Percentiles rank a stretch among this genome's conserved stretches.
phyloP scores from a whole-genome alignment of 2,113 vertebrate species.

The Okapia johnstoni region DNA sequence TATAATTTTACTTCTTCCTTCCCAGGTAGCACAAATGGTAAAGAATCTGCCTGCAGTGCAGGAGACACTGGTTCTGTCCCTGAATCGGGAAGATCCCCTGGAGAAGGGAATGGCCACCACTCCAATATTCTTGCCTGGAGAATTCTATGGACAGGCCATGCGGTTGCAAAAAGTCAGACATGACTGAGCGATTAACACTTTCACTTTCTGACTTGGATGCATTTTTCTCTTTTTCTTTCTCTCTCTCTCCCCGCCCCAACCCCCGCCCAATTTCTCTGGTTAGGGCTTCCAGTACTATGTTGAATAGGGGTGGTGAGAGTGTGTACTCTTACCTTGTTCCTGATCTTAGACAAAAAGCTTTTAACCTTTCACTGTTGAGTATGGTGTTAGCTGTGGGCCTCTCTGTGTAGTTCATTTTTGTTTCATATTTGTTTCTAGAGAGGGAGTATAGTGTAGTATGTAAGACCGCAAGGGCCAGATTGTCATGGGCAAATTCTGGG shows the following conservation, averaged over 20 bases:
- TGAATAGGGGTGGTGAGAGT: not conserved
- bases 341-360: not conserved
- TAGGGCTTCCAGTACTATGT: not conserved
- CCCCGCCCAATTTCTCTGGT: not conserved
- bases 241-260: not conserved
- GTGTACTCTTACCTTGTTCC: not conserved
- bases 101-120: not conserved
- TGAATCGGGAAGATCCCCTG: not conserved
- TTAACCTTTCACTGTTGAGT: not conserved
- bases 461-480: not conserved
- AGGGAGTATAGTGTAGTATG: not conserved
- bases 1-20: not conserved
- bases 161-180: not conserved
- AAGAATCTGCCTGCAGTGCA: not conserved
- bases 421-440: not conserved
- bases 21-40: not conserved
- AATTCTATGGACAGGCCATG: not conserved
- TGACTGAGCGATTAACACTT: not conserved
- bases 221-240: not conserved
- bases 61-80: not conserved
- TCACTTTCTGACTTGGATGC: not conserved
- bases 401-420: not conserved
- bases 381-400: not conserved
- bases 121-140: not conserved
- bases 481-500: not conserved